phyloP scores from a whole-genome alignment of 2,113 vertebrate genomes.

The Bufo gargarizans region DNA sequence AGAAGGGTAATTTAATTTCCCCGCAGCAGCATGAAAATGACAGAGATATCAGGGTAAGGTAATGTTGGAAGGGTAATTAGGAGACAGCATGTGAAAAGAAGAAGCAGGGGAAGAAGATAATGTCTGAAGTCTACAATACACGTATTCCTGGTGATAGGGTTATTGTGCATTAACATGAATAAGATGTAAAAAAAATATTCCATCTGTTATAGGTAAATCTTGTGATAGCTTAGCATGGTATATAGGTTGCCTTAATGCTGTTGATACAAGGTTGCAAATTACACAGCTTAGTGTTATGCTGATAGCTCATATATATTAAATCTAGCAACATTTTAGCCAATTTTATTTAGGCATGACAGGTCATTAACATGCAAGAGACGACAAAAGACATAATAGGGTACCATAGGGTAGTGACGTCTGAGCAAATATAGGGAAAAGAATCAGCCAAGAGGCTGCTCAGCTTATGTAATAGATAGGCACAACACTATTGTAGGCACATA shows the following conservation, averaged over 20 bases:
- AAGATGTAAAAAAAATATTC: not conserved
- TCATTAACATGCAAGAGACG: no score
- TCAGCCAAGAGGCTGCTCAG: no score
- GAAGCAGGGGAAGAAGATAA: conserved; percentile 24
- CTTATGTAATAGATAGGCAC: no score
- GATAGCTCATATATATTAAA: not conserved
- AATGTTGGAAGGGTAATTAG: conserved; percentile 55
- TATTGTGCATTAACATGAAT: conserved; percentile 21
- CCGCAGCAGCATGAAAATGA: conserved; percentile 50
- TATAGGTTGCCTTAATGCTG: not conserved
- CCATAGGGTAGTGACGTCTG: no score
- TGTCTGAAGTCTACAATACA: conserved; percentile 27
- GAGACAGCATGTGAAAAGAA: conserved; percentile 34
- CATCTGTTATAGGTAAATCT: not conserved
- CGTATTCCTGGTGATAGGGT: conserved; percentile 28
- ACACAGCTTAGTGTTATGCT: not conserved
- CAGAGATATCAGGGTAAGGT: conserved; percentile 54
- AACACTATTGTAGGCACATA: no score
- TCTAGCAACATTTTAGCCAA: not conserved
- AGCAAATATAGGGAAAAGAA: no score
- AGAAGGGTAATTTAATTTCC: conserved; percentile 57
- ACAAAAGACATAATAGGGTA: no score
- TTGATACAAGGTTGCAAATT: not conserved
- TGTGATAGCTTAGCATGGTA: not conserved
- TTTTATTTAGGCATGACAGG: not conserved